Percentiles rank a stretch among this genome's conserved stretches.
phyloP scores from a whole-genome alignment of 2,113 vertebrate species.

The Chaenogobius annularis region DNA sequence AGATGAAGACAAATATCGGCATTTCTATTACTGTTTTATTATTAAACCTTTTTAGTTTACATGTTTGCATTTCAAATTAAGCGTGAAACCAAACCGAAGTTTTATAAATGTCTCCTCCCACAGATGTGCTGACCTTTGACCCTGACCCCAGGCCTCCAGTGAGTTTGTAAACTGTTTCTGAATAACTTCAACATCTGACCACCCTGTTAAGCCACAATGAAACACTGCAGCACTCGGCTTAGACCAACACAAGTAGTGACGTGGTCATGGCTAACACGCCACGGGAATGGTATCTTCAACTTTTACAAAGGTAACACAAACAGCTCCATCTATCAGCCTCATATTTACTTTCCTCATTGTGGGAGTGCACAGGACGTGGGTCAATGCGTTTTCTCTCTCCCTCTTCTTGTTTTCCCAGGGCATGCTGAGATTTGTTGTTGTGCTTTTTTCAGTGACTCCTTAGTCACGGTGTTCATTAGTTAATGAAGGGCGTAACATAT shows the following conservation, averaged over 20 bases:
- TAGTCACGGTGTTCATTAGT: conserved; percentile 46
- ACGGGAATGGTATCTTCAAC: background rate
- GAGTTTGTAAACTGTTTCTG: conserved; percentile 40
- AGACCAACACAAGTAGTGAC: conserved; percentile 8
- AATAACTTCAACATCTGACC: conserved; percentile 41
- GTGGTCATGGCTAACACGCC: background rate
- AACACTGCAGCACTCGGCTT: conserved; percentile 6
- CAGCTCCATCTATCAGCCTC: conserved; percentile 27
- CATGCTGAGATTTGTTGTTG: conserved; percentile 60
- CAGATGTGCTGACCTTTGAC: conserved; percentile 13
- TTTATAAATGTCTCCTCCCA: conserved; percentile 24
- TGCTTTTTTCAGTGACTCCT: conserved; percentile 59
- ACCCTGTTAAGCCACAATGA: conserved; percentile 28
- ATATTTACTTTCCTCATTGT: conserved; percentile 23
- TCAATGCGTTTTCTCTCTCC: conserved; percentile 24
- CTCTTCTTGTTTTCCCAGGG: conserved; percentile 48
- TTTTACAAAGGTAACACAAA: conserved; percentile 6
- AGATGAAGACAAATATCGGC: background rate
- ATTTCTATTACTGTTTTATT: background rate
- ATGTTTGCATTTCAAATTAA: background rate
- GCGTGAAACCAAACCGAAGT: background rate
- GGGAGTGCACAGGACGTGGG: conserved; percentile 36
- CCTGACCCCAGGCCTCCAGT: conserved; percentile 19
- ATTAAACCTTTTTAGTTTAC: background rate
- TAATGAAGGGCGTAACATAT: conserved; percentile 50